Percentiles rank a stretch among this genome's conserved stretches.
phyloP scores from a whole-genome alignment of 1,140 invertebrate genomes.

The Drosophila ficusphila region DNA sequence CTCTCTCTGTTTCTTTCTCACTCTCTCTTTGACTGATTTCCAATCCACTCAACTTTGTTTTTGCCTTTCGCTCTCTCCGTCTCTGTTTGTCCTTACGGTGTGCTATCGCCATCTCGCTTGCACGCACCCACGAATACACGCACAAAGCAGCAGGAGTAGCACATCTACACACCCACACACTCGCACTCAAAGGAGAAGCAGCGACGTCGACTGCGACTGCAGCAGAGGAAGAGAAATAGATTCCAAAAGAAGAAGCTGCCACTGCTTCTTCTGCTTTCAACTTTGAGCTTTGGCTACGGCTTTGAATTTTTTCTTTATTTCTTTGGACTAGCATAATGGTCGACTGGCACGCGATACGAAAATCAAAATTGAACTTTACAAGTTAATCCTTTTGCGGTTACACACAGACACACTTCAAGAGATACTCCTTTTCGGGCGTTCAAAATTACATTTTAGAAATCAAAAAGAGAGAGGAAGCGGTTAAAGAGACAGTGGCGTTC shows the following conservation, averaged over 20 bases:
- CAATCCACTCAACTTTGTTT: slow-evolving; percentile 44
- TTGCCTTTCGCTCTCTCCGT: neutral
- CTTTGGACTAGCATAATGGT: slow-evolving; percentile 63
- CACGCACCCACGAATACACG: slow-evolving; percentile 30
- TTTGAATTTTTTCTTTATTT: slow-evolving; percentile 35
- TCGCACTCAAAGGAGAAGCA: neutral
- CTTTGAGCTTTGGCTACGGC: slow-evolving; percentile 45
- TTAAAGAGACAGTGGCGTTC: neutral
- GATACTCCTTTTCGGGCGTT: slow-evolving; percentile 34
- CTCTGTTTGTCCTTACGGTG: neutral
- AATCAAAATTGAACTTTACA: slow-evolving; percentile 82
- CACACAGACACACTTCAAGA: slow-evolving; percentile 6
- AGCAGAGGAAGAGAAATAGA: slow-evolving; percentile 9
- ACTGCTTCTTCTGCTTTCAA: slow-evolving; percentile 26
- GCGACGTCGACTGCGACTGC: neutral
- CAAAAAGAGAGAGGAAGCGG: slow-evolving; percentile 11
- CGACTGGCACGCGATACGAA: slow-evolving; percentile 67
- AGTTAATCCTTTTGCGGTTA: slow-evolving; percentile 72
- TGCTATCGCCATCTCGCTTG: slow-evolving; percentile 53
- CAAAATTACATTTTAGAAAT: slow-evolving; percentile 45
- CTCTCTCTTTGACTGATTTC: slow-evolving; percentile 41
- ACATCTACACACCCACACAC: neutral
- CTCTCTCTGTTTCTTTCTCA: slow-evolving; percentile 31
- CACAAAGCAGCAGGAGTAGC: slow-evolving; percentile 21
- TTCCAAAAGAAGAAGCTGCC: slow-evolving; percentile 20